Evolutionary conservation across 2,888 invertebrate species (phyloP), one percentile per base, ranked within the genome.

Genomic region (Phlogophora meticulosa): DNA sequence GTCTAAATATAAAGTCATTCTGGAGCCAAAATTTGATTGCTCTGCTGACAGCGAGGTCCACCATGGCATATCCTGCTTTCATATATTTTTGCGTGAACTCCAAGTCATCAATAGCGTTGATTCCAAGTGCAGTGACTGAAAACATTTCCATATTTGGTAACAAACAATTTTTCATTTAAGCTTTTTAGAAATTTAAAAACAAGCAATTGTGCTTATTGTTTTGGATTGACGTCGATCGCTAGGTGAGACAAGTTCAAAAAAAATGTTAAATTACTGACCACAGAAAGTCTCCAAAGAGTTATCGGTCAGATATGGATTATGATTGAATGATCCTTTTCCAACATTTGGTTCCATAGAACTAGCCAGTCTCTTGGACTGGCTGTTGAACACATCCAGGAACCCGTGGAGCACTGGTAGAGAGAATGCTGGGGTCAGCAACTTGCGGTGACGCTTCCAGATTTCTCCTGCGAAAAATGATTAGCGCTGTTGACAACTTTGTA

Each of bases 111-210:
- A 38, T 28, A n/a, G 42, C 15, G 1, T 38, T 32, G 53, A 68
- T 59, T 10, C 59, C 68, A 28, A 68, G 34, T 0, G 60, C 70
- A 15, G 38, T 51, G 1, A 70, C 68, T 70, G 40, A 46, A 49
- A 68, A 9, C 10, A 9, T n/a, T n/a, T n/a, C n/a, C n/a, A n/a
- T n/a, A n/a, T n/a, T n/a, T n/a, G n/a, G n/a, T n/a, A n/a, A n/a
- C n/a, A n/a, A n/a, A n/a, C n/a, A n/a, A n/a, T n/a, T n/a, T n/a
- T n/a, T n/a, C n/a, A n/a, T n/a, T n/a, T n/a, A n/a, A n/a, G n/a
- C n/a, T n/a, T n/a, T n/a, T n/a, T n/a, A n/a, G n/a, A n/a, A n/a
- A n/a, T n/a, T n/a, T n/a, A n/a, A n/a, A n/a, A n/a, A n/a, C n/a
- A n/a, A n/a, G n/a, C n/a, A n/a, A n/a, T n/a, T n/a, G n/a, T n/a